Evolutionary conservation across 1,140 invertebrate species (phyloP), one percentile per base, ranked within the genome.

Genomic region (Trachymyrmex cornetzi): DNA sequence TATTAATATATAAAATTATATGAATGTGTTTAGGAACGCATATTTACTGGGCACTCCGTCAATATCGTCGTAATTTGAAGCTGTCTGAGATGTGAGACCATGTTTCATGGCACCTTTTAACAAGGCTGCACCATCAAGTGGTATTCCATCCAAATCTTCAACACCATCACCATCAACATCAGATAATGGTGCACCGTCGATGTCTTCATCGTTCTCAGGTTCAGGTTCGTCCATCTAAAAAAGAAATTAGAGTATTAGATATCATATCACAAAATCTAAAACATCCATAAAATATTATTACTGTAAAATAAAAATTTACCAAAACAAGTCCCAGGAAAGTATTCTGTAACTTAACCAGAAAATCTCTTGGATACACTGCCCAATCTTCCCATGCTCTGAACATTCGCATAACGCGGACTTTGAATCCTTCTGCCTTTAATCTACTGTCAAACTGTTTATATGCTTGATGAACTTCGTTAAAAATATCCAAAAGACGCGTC

Each of bases 381-480:
- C 99, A 99, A 92, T 99, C 99, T 95, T 99, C 99, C 99, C 99
- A 99, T 2, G 99, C 98, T 93, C 98, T 97, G 93, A 99, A 98
- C 92, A 99, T 98, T 92, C 97, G 96, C 96, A 99, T 98, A n/a
- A 99, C 98, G 85, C 99, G 97, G 89, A 99, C 97, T 95, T 99
- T 99, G 94, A 99, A 99, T 53, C 99, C 99, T 96, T 99, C 99
- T 50, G 98, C 98, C 96, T 99, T 99, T 61, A 99, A 94, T 85
- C 99, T 96, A 88, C 98, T 98, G 90, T 99, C 97, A 94, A 99
- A 97, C 64, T 95, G 96, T 93, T 97, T 96, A 93, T 97, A 98
- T 22, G 97, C 96, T 93, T 96, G 97, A 95, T 98, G 97, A 3
- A 99, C 94, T 94, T 98, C 97, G 89, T 97, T 97, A 95, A 99